A percentile compares a stretch with the other conserved stretches of the same genome.
phyloP scores from a whole-genome alignment of 2,888 invertebrate species.

The Galerucella nymphaeae region DNA sequence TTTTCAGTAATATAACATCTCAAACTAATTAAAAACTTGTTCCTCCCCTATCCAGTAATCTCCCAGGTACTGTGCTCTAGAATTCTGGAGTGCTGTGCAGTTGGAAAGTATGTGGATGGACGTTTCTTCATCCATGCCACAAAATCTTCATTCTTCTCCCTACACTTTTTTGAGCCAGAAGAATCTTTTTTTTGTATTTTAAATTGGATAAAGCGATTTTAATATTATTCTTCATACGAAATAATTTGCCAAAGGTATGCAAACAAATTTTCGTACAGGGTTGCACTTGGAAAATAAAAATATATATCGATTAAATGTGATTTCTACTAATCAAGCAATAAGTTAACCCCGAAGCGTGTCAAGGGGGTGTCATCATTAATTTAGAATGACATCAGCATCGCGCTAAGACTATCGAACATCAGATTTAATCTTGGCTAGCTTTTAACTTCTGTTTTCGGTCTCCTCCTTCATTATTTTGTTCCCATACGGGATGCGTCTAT shows the following conservation, averaged over 20 bases:
- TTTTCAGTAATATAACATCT: too few species aligned
- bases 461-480: background rate
- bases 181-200: too few species aligned
- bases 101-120: too few species aligned
- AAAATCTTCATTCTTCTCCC: too few species aligned
- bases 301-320: background rate
- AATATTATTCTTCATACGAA: conserved; percentile 7
- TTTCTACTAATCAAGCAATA: conserved; percentile 1
- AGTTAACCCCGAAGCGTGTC: conserved; percentile 2
- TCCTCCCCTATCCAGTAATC: too few species aligned
- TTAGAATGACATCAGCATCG: background rate
- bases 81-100: too few species aligned
- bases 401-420: conserved; percentile 4
- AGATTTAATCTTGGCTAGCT: background rate
- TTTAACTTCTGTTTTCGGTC: background rate
- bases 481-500: too few species aligned
- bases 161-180: too few species aligned
- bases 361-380: background rate
- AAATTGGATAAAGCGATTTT: background rate
- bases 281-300: background rate
- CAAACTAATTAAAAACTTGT: too few species aligned
- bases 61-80: too few species aligned
- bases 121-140: too few species aligned
- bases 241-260: background rate
- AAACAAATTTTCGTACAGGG: background rate